Conservation (phyloP, 2,113 vertebrate species). For the Catharus bicknelli region DNA sequence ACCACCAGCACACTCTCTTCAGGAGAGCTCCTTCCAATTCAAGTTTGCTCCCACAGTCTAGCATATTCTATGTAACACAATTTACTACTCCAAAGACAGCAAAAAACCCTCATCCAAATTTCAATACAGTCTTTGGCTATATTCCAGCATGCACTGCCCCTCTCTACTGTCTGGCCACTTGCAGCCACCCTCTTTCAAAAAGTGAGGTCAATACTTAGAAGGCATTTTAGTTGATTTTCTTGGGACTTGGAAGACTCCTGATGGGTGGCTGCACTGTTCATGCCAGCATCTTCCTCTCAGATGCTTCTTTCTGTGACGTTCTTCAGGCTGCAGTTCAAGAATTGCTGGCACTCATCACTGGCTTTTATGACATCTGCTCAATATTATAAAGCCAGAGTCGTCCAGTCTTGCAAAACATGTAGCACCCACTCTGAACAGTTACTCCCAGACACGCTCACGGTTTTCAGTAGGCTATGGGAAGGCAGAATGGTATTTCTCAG, state of each 20-base stretch:
- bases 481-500: background rate
- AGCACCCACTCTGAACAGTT: background rate
- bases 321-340: background rate
- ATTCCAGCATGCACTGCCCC: background rate
- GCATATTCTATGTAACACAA: background rate
- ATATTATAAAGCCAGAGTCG: background rate
- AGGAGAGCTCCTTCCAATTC: background rate
- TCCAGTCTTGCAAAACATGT: background rate
- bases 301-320: background rate
- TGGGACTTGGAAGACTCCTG: background rate
- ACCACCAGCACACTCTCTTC: background rate
- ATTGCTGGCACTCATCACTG: background rate
- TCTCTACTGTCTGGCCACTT: background rate
- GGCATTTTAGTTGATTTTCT: background rate
- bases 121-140: background rate
- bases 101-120: background rate
- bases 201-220: background rate
- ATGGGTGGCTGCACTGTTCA: background rate
- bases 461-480: background rate
- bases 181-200: background rate
- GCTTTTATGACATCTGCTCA: conserved; percentile 27
- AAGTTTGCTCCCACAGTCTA: background rate
- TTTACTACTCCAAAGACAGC: background rate
- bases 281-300: background rate
- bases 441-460: background rate